Base-by-base conservation (phyloP, 2,113 vertebrate genomes). In the Leptodactylus fuscus region DNA sequence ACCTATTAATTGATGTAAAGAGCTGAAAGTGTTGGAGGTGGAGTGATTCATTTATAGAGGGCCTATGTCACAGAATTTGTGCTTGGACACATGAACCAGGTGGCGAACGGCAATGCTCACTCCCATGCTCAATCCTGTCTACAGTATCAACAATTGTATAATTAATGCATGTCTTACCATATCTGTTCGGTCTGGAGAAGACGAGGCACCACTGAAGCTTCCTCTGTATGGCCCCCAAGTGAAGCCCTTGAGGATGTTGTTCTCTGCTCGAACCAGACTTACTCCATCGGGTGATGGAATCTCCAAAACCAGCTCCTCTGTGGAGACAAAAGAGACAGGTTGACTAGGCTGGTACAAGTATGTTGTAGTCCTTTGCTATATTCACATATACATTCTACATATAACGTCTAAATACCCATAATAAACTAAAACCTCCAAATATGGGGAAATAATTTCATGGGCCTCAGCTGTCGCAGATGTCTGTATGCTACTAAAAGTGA, bases 221-320 rank as follows among this genome's bases (percentile, higher is more conserved):
- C 97, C 97, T 0, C 76, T 87, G 90, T 95, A 97, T 0, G 97
- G 97, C 3, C 97, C 97, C 97, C 97, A 98, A 22, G 89, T 90
- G 12, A 94, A 94, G 24, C 95, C 96, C 32, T 92, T 83, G 0
- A 90, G 85, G 20, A 98, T 92, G 86, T 88, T 89, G 70, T 81
- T 87, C 46, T 91, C 85, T 27, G 93, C 92, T 67, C 93, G 83
- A 85, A 97, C 93, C n/a, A 84, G 77, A 51, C 88, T 87, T 85
- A 92, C 92, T 3, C 92, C 92, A 0, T 90, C 92, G 74, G 83
- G 91, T 29, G 91, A 85, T 1, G 73, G 87, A 34, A 94, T 81
- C 32, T 94, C 92, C 92, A 98, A 91, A 36, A 69, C 77, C 62
- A 86, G 69, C 60, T 97, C 95, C 82, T 88, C 93, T 94, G 88